Base-by-base conservation (phyloP, 23 tunicate genomes). In the Oikopleura albicans region DNA sequence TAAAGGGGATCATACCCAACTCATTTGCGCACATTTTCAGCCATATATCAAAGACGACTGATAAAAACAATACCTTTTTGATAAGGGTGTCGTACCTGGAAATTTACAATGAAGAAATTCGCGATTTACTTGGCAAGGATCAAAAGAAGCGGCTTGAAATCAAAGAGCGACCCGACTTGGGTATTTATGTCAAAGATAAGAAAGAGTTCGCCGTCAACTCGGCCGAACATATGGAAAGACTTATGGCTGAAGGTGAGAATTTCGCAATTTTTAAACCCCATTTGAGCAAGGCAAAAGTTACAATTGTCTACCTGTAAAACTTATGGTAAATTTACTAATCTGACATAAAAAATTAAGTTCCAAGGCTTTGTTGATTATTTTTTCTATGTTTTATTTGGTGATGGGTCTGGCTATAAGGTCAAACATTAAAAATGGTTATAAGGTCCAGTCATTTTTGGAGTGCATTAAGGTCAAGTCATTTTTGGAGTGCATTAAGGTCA, bases 11-110 rank as follows among this genome's bases (percentile, higher is more conserved):
- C 35, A 93, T 93, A 57, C 98, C 98, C 38, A 93, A 93, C 85
- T 93, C 98, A 39, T 93, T 93, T 76, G 98, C 95, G 49, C 98
- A 93, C 39, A 90, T 93, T 16, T 93, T 93, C 66, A 93, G 98
- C 35, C 94, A 93, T 66, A 93, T 93, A 40, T 92, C 98, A 40
- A 93, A 93, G 41, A 93, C 94, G 0, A 91, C 88, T 84, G 59
- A 49, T 49, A 8, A 8, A 49, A 22, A 49, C 16, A 8, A 49
- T 49, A 49, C 59, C 16, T 49, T 49, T 49, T 22, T 49, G 90
- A 92, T 89, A 49, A 88, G 98, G 2, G 98, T 90, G 37, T 93
- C 98, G 0, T 93, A 93, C 83, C 79, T 89, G 38, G 98, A 93
- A 83, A 93, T 93, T 22, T 49, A 49, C 59, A 49, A 49, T 22